A percentile compares a stretch with the other conserved stretches of the same genome.
phyloP scores from a whole-genome alignment of 2,888 invertebrate genomes.

The Drosophila helvetica region DNA sequence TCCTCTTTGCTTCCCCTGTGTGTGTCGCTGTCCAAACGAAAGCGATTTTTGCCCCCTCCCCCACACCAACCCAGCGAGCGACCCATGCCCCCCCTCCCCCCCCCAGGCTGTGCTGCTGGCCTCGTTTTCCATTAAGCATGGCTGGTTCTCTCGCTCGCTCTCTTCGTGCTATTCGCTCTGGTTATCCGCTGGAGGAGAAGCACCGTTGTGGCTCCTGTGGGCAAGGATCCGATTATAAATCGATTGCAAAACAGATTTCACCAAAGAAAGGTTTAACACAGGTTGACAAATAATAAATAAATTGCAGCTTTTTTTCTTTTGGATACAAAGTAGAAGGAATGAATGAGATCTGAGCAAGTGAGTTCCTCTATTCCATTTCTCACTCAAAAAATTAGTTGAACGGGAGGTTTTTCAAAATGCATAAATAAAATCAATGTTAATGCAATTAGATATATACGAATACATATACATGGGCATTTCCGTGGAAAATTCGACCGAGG shows the following conservation, averaged over 20 bases:
- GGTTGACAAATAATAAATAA: not conserved
- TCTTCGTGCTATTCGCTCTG: not conserved
- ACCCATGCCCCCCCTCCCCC: not conserved
- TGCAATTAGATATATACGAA: no score
- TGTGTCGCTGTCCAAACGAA: conserved; percentile 15
- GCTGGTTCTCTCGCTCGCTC: conserved; percentile 15
- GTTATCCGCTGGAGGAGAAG: not conserved
- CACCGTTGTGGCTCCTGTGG: not conserved
- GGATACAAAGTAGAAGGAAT: no score
- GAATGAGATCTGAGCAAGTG: no score
- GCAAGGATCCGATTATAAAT: not conserved
- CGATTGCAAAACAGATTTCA: not conserved
- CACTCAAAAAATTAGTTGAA: no score
- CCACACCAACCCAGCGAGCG: conserved; percentile 4
- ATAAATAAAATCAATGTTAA: no score
- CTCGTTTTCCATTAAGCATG: conserved; percentile 30
- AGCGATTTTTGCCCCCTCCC: conserved; percentile 32
- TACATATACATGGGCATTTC: no score
- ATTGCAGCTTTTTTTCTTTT: not conserved
- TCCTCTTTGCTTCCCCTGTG: conserved; percentile 4
- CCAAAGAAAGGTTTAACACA: not conserved
- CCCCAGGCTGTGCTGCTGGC: conserved; percentile 24
- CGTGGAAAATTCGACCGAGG: no score
- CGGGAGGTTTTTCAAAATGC: no score
- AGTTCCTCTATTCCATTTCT: no score